These are phyloP conservation scores for Leucania comma DNA, from an alignment of 2,888 invertebrate species.

Conservation along the genomic window DNA sequence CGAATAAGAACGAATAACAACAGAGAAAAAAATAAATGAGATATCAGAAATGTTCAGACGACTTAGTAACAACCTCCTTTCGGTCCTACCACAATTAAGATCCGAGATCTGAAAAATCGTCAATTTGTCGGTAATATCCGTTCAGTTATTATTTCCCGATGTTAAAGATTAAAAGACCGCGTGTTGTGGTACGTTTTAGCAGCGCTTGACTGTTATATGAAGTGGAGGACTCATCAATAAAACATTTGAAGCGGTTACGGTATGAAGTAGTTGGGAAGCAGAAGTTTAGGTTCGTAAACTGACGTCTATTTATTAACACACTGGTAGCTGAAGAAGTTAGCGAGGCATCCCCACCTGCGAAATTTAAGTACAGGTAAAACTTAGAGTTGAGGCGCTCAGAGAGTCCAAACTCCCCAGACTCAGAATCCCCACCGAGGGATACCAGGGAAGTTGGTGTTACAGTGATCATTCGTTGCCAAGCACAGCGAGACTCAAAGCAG, in stretches of 20 bases:
- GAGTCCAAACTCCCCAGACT: too few species aligned
- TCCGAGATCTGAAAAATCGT: not conserved
- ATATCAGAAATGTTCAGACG: not conserved
- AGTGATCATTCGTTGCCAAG: too few species aligned
- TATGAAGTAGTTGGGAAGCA: not conserved
- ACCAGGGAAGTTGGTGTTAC: too few species aligned
- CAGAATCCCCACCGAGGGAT: too few species aligned
- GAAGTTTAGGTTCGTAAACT: slow-evolving; percentile 9
- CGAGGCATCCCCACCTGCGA: too few species aligned
- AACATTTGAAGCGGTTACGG: slow-evolving; percentile 41
- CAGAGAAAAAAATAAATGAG: too few species aligned
- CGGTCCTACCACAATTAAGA: not conserved
- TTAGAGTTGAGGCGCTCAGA: too few species aligned
- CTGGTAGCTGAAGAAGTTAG: too few species aligned
- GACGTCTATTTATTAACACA: too few species aligned
- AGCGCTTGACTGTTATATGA: slow-evolving; percentile 20
- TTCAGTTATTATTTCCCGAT: slow-evolving; percentile 32
- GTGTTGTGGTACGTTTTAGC: slow-evolving; percentile 10
- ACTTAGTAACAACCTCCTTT: not conserved
- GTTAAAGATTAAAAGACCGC: slow-evolving; percentile 25
- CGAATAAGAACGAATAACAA: too few species aligned
- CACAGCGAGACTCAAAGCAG: too few species aligned
- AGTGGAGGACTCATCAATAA: slow-evolving; percentile 49
- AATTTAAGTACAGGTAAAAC: too few species aligned
- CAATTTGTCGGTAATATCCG: slow-evolving; percentile 11